Conservation (phyloP, 2,797 vertebrate species). For the Caiman crocodilus region DNA sequence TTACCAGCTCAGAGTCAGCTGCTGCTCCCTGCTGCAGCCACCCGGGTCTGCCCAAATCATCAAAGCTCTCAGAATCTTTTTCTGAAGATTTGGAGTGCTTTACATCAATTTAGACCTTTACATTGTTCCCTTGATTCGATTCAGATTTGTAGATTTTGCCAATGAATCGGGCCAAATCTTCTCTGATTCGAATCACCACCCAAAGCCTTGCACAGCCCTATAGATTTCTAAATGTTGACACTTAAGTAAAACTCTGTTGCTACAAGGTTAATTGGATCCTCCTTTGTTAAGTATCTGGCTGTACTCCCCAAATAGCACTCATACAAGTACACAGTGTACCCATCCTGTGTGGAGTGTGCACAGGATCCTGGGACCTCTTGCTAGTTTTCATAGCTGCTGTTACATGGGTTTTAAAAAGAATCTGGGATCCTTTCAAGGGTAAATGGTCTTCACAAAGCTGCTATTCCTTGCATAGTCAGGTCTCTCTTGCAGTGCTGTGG, state of each 20-base stretch:
- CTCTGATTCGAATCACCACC: too few species aligned
- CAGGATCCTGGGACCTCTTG: neutral
- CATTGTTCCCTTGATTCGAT: too few species aligned
- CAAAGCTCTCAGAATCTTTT: too few species aligned
- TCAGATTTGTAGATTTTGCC: too few species aligned
- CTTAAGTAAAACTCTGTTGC: neutral
- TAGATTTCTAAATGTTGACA: neutral
- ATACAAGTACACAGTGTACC: neutral
- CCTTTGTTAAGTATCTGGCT: neutral
- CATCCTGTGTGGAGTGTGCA: neutral
- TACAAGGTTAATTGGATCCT: neutral
- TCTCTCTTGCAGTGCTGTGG: neutral
- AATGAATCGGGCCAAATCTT: too few species aligned
- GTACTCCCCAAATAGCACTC: too few species aligned
- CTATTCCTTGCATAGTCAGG: neutral
- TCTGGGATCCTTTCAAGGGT: neutral
- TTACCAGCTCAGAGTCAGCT: too few species aligned
- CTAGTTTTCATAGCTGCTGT: neutral
- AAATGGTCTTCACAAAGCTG: neutral
- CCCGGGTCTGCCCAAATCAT: too few species aligned
- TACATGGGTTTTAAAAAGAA: neutral
- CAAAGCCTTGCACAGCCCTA: too few species aligned
- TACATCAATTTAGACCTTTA: too few species aligned
- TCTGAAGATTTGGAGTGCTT: too few species aligned
- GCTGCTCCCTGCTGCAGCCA: too few species aligned